Evolutionary conservation across 2,113 vertebrate genomes (phyloP), one percentile per base, ranked within the genome.

Genomic region (Leucopternis melanops): DNA sequence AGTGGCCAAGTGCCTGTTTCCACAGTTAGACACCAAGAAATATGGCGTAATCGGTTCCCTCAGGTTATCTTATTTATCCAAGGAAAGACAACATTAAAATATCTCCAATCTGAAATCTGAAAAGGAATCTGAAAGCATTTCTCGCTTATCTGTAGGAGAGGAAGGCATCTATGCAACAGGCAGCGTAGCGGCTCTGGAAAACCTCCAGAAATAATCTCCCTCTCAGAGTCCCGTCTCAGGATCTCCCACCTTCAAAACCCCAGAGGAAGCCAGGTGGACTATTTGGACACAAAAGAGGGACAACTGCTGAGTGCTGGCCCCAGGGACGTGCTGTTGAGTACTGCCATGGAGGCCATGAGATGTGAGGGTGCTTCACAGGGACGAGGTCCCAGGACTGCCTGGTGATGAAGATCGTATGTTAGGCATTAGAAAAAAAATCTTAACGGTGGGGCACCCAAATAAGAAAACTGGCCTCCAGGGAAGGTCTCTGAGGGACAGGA

Each of bases 91-190:
- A 83, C 50, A 45, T 21, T 44, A 21, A 71, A 59, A 22, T 81
- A 32, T 80, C 27, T 54, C 26, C 26, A 29, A 87, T 65, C 36
- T 52, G 52, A 54, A 54, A 54, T 54, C 27, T 54, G 52, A 29
- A 54, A 54, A 75, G 36, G 36, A 89, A 92, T 65, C 36, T 94
- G 72, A 75, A 86, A 65, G 23, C 40, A 52, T 91, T 94, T 95
- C 23, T 89, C 20, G n/a, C 52, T 87, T 65, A 75, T 65, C 65
- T 85, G 3, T 23, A 65, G 47, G 34, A 75, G 44, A 78, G 23
- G n/a, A 74, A 71, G 38, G 21, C 47, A 89, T 67, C 52, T 59
- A 18, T 31, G 26, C 44, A 90, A 85, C 44, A 67, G 38, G 38
- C 15, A 59, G 38, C 7, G 18, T 50, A 59, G n/a, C 10, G 1